Conservation (phyloP, 2,888 invertebrate genomes). For the Hypomecis punctinalis region DNA sequence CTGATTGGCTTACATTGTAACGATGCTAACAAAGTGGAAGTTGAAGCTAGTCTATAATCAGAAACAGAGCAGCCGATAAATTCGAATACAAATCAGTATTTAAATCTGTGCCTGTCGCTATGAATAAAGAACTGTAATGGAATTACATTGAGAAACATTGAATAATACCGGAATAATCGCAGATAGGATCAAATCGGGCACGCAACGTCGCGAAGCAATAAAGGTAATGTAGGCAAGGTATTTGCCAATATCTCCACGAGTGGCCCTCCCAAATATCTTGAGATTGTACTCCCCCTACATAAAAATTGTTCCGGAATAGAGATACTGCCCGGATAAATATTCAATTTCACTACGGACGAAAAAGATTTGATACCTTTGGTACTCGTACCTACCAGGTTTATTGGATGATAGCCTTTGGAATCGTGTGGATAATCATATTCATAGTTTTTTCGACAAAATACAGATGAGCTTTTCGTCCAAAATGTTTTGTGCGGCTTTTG, state of each 20-base stretch:
- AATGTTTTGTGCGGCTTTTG: constrained; percentile 58
- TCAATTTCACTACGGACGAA: constrained; percentile 85
- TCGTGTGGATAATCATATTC: constrained; percentile 83
- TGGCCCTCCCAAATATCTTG: constrained; percentile 83
- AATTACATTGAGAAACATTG: constrained; percentile 72
- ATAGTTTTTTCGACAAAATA: constrained; percentile 76
- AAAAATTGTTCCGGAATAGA: constrained; percentile 85
- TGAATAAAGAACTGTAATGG: constrained; percentile 61
- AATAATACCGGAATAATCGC: constrained; percentile 73
- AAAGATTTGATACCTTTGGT: constrained; percentile 84
- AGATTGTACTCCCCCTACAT: constrained; percentile 84
- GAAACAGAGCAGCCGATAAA: constrained; percentile 24
- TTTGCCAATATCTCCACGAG: constrained; percentile 83
- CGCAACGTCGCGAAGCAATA: constrained; percentile 80
- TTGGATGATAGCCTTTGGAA: constrained; percentile 83
- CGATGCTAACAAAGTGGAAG: constrained; percentile 11
- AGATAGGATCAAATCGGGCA: constrained; percentile 75
- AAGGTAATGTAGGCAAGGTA: constrained; percentile 84
- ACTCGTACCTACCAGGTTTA: constrained; percentile 73
- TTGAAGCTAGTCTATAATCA: constrained; percentile 22
- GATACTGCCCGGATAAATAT: constrained; percentile 85
- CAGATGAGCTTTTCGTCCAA: constrained; percentile 66
- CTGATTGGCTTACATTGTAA: constrained; percentile 17
- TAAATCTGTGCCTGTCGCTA: constrained; percentile 45
- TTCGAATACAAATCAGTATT: constrained; percentile 35